Base-by-base conservation (phyloP, 2,797 vertebrate genomes). In the Hypotaenidia okinawae region DNA sequence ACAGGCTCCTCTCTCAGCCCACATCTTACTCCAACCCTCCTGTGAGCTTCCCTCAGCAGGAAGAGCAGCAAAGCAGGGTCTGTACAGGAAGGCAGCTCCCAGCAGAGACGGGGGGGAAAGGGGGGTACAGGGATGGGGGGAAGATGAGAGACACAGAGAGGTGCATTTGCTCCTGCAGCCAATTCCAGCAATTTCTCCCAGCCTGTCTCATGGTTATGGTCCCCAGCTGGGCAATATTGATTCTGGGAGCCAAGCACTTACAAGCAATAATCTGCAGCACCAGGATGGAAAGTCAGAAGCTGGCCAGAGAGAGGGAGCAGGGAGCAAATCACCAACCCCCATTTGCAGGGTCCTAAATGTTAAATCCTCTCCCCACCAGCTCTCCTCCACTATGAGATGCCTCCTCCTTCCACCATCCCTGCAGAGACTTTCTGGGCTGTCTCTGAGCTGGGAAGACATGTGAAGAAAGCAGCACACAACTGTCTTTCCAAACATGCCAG, bases 171-270 rank as follows among this genome's bases (percentile, higher is more conserved):
- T 90, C 81, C 81, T 21, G 16, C 81, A 57, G 94, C 72, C 82
- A 75, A 13, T 84, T 78, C 58, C 94, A 93, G 93, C 92, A 10
- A 55, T 72, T 90, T 67, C 63, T 79, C 58, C 90, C 16, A 22
- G 58, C 41, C 69, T n/a, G n/a, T 19, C 69, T 59, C 93, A 66
- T 7, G 13, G 51, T 63, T 78, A n/a, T 69, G 83, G 55, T 28
- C 24, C 93, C 93, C 95, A 95, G 90, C 83, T 87, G 95, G 90
- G 90, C 80, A 83, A 8, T 16, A 88, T 9, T 10, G 85, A 88
- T 74, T 59, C 80, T 24, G 74, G 91, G 85, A 52, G 95, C 86
- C 28, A 62, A 84, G 83, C 79, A 61, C 73, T 93, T 49, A 64
- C 61, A 89, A 57, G 91, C 69, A 75, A 68, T 79, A 74, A 58